A percentile compares a stretch with the other conserved stretches of the same genome.
Evolutionary conservation across 2,797 vertebrate genomes (phyloP).

Genomic region (Amblyopsis hoosieri): DNA sequence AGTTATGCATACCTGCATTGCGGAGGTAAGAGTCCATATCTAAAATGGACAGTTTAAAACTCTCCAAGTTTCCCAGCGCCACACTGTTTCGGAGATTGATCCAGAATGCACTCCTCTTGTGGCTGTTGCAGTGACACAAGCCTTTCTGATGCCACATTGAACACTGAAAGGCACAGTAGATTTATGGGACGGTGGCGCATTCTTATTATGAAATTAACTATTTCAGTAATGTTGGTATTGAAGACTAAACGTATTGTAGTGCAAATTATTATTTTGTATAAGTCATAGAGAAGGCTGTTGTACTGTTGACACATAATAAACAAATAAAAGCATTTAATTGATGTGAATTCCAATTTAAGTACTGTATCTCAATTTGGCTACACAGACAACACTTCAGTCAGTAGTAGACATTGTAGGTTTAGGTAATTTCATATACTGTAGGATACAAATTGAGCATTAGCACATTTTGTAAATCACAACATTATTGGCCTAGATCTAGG

Average conservation of each 20-base stretch:
- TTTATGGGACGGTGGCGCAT: background rate
- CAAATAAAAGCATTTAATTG: no score
- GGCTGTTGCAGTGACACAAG: constrained; percentile 87
- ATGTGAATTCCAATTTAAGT: background rate
- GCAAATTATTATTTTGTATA: background rate
- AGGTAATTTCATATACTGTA: no score
- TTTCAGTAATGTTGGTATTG: no score
- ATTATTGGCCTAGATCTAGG: background rate
- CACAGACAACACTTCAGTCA: no score
- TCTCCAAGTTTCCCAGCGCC: constrained; percentile 75
- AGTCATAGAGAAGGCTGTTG: no score
- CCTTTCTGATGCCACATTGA: constrained; percentile 65
- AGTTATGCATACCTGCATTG: constrained; percentile 70
- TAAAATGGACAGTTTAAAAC: constrained; percentile 78
- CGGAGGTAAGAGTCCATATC: constrained; percentile 82
- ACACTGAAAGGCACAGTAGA: constrained; percentile 69
- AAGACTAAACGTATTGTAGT: background rate
- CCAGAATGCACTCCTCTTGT: constrained; percentile 86
- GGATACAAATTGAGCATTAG: no score
- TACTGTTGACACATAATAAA: no score
- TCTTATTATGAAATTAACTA: background rate
- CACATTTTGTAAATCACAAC: background rate
- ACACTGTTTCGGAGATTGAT: constrained; percentile 61
- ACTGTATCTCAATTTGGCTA: background rate
- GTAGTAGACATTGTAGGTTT: no score